Base-by-base conservation (phyloP, 2,888 invertebrate species). In the Asteroscopus sphinx region DNA sequence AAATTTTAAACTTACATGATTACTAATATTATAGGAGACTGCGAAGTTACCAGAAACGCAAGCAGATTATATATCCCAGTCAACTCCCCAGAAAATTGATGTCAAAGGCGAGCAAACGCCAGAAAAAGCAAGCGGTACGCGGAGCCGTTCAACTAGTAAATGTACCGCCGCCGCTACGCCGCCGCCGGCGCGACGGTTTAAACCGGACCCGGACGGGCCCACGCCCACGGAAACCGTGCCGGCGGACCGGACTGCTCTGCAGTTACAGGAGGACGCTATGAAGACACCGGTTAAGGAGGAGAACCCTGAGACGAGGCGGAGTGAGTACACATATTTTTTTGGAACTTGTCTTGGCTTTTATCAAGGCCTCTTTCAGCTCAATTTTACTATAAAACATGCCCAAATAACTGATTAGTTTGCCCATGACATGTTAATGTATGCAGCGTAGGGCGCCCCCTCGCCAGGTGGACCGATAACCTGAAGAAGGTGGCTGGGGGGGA, bases 31-130 rank as follows among this genome's bases (percentile, higher is more conserved):
- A n/a, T 21, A 21, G 6, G 21, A 21, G 1, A 21, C 21, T 4
- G 21, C 6, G 3, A 21, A 21, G 21, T 21, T 6, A 1, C 4
- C 21, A 6, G 0, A 21, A 21, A 21, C 21, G 17, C 3, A 21
- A 26, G 7, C 26, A 28, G 3, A 28, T 4, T 7, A 7, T 33
- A 33, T 13, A 1, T 7, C 11, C 33, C 6, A 3, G 6, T 13
- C 8, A 16, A 8, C 11, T 16, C 7, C 56, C 45, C 80, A 95
- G 95, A 95, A 95, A 80, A 88, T 94, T 51, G 95, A 95, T 79
- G 86, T 91, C 16, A 94, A 94, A 77, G 75, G 73, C 3, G 94
- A 94, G 21, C 87, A 87, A 59, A 94, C 93, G 0, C 94, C 94
- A 0, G 94, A 94, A 66, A 92, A 93, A 69, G 82, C 83, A 3